Evolutionary conservation across 2,888 invertebrate genomes (phyloP).

Genomic region (Phaonia tiefii): DNA sequence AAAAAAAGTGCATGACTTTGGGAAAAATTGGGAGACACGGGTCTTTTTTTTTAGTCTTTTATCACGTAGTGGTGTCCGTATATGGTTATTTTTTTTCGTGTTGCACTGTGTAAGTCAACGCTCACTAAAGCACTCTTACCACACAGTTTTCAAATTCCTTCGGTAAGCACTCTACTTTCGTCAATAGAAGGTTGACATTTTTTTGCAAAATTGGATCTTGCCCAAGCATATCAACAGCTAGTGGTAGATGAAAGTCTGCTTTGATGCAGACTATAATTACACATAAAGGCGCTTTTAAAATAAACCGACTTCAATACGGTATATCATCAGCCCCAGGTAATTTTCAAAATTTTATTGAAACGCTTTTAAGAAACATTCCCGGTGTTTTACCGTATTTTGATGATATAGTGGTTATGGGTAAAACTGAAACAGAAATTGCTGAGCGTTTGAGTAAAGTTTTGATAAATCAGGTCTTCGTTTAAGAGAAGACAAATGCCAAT

Average conservation of each 20-base stretch:
- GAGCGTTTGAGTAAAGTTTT: constrained; percentile 17
- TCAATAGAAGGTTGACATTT: constrained; percentile 70
- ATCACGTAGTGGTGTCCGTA: too few species aligned
- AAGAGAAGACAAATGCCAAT: constrained; percentile 63
- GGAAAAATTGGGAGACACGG: too few species aligned
- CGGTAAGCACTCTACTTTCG: constrained; percentile 51
- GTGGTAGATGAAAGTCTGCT: constrained; percentile 72
- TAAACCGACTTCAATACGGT: too few species aligned
- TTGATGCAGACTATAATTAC: constrained; percentile 74
- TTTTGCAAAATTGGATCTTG: constrained; percentile 76
- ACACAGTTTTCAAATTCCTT: constrained; percentile 68
- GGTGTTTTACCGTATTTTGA: constrained; percentile 58
- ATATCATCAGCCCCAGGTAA: constrained; percentile 65
- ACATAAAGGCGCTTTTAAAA: too few species aligned
- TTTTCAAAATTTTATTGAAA: too few species aligned
- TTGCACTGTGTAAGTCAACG: constrained; percentile 65
- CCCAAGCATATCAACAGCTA: constrained; percentile 76
- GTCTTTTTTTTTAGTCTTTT: too few species aligned
- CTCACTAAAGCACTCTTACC: constrained; percentile 19
- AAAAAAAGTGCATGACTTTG: too few species aligned
- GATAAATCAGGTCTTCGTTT: constrained; percentile 40
- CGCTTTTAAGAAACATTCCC: too few species aligned
- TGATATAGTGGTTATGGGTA: too few species aligned
- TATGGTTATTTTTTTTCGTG: too few species aligned
- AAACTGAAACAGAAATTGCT: too few species aligned